A percentile compares a stretch with the other conserved stretches of the same genome.
Evolutionary conservation across 2,113 vertebrate species (phyloP).

Genomic region (Gopherus evgoodei): DNA sequence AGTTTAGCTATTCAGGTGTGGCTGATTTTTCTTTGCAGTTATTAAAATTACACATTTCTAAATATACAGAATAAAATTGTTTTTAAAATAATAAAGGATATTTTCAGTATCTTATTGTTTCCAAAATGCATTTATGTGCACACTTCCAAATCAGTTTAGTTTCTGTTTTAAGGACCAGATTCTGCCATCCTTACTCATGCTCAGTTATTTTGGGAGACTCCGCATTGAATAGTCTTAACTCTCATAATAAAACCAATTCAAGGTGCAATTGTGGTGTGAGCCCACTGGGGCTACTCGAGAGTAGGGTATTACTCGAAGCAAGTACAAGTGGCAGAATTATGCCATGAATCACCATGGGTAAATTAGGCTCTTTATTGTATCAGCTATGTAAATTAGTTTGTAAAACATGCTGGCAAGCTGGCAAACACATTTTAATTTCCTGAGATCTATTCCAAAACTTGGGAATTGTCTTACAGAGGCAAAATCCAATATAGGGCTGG

Average conservation of each 20-base stretch:
- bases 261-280: background rate
- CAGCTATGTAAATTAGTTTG: fast-evolving
- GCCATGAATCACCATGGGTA: background rate
- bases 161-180: background rate
- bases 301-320: background rate
- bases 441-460: background rate
- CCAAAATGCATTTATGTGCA: slow-evolving; percentile 59
- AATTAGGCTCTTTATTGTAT: background rate
- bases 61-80: slow-evolving; percentile 99
- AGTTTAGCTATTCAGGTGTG: slow-evolving; percentile 90
- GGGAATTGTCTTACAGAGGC: background rate
- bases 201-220: background rate
- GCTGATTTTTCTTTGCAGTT: slow-evolving; percentile 89
- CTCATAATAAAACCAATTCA: background rate
- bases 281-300: background rate
- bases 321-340: background rate
- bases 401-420: background rate
- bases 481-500: background rate
- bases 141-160: background rate
- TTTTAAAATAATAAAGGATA: slow-evolving; percentile 92
- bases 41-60: slow-evolving; percentile 95
- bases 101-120: slow-evolving; percentile 74
- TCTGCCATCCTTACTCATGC: fast-evolving
- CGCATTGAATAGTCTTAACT: background rate
- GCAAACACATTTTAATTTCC: background rate